phyloP scores from a whole-genome alignment of 1,140 invertebrate species.

The Camponotus pennsylvanicus region DNA sequence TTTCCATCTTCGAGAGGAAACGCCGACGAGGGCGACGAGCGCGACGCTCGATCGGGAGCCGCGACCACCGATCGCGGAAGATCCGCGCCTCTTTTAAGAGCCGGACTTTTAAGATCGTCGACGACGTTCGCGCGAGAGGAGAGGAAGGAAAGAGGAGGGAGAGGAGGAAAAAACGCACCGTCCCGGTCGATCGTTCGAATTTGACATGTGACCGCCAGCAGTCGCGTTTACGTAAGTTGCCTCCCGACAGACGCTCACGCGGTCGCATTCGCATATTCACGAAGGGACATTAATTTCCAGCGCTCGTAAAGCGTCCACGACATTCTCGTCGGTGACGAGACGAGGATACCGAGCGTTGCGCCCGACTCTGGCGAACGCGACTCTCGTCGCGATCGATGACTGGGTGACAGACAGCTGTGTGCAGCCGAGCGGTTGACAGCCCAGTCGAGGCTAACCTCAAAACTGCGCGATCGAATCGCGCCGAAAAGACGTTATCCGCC shows the following conservation, averaged over 20 bases:
- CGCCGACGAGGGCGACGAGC: slow-evolving; percentile 20
- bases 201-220: slow-evolving; percentile 53
- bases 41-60: neutral
- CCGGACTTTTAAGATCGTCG: neutral
- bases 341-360: neutral
- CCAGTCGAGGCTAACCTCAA: slow-evolving; percentile 46
- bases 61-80: neutral
- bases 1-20: slow-evolving; percentile 11
- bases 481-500: neutral
- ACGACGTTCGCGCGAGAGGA: neutral
- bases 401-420: slow-evolving; percentile 40
- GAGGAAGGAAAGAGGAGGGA: neutral
- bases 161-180: neutral
- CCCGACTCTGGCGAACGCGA: neutral
- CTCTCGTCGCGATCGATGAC: slow-evolving; percentile 31
- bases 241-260: neutral
- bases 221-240: slow-evolving; percentile 53
- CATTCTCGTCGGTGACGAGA: neutral
- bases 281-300: neutral
- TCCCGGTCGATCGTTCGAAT: slow-evolving; percentile 44
- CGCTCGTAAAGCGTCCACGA: neutral
- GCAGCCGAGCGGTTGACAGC: slow-evolving; percentile 38
- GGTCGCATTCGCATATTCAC: neutral
- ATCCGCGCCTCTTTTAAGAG: neutral
- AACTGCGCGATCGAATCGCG: neutral